Evolutionary conservation across 2,797 vertebrate genomes (phyloP), one percentile per base, ranked within the genome.

Genomic region (Siniperca undulata): DNA sequence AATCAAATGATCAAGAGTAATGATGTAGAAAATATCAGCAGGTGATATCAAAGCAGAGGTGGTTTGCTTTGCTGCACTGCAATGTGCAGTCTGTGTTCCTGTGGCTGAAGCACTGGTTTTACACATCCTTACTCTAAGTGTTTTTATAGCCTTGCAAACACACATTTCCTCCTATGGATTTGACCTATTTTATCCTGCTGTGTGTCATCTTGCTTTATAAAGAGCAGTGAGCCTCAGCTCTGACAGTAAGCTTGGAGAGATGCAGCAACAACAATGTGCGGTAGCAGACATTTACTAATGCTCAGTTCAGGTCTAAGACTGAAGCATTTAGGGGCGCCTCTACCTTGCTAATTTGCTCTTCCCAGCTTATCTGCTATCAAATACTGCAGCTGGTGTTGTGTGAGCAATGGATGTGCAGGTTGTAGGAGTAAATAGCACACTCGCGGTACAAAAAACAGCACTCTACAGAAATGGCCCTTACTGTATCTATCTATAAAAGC

Each of bases 101-200:
- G 48, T 36, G n/a, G 74, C 44, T 34, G 36, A 81, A 27, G 22
- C 3, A 27, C 70, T 64, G 53, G n/a, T 69, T 69, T 72, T 44
- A 42, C 56, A 66, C 60, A 61, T 82, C 36, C 17, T 56, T 50
- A 65, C 56, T 76, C 42, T 52, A n/a, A 50, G 50, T 48, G 55
- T 75, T 75, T 73, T 53, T 48, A 22, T 20, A 74, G 69, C 81
- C 74, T 65, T 61, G 69, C 46, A 75, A 81, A 70, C 75, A 81
- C 36, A 38, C 69, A n/a, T 74, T 76, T 83, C 74, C 70, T 86
- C 70, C 42, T 82, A 83, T 84, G 69, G 77, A 81, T 85, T 65
- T 83, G 80, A 86, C 78, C 84, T 34, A 73, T 87, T 84, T 91
- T 77, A 71, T 73, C 48, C 70, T 52, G 40, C 66, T 36, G 58